Evolutionary conservation across 2,888 invertebrate genomes (phyloP).

Genomic region (Lasius platythorax): DNA sequence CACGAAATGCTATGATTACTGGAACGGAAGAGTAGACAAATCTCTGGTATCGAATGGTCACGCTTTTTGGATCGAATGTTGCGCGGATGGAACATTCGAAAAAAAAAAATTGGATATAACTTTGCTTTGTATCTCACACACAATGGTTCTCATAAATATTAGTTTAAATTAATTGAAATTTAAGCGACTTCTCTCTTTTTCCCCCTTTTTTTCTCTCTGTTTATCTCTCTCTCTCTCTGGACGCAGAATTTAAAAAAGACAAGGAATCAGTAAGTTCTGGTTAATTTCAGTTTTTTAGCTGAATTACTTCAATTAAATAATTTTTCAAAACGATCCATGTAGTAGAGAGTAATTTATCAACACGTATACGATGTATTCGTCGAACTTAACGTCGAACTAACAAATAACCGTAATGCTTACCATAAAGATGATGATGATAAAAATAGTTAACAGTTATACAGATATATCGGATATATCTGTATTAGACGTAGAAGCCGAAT

Average conservation of each 20-base stretch:
- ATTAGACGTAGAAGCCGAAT: slow-evolving; percentile 20
- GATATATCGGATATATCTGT: slow-evolving; percentile 23
- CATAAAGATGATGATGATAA: slow-evolving; percentile 11
- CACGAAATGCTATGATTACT: slow-evolving; percentile 38
- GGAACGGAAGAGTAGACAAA: slow-evolving; percentile 46
- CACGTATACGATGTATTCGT: slow-evolving; percentile 21
- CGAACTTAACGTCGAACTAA: neutral
- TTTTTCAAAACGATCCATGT: slow-evolving; percentile 12
- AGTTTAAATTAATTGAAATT: slow-evolving; percentile 32
- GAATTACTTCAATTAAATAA: neutral
- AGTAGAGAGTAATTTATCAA: slow-evolving; percentile 29
- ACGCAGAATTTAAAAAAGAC: neutral
- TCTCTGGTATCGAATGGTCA: slow-evolving; percentile 45
- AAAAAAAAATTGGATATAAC: slow-evolving; percentile 6
- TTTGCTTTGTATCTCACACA: slow-evolving; percentile 33
- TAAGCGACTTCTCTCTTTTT: neutral
- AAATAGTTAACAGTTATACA: slow-evolving; percentile 22
- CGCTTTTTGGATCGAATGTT: slow-evolving; percentile 28
- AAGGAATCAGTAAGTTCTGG: neutral
- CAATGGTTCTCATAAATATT: slow-evolving; percentile 32
- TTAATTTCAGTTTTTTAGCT: neutral
- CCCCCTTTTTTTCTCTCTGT: neutral
- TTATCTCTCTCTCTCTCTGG: neutral
- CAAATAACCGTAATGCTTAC: slow-evolving; percentile 30
- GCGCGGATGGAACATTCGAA: slow-evolving; percentile 19